Evolutionary conservation across 2,113 vertebrate genomes (phyloP).

Genomic region (Nymphicus hollandicus): DNA sequence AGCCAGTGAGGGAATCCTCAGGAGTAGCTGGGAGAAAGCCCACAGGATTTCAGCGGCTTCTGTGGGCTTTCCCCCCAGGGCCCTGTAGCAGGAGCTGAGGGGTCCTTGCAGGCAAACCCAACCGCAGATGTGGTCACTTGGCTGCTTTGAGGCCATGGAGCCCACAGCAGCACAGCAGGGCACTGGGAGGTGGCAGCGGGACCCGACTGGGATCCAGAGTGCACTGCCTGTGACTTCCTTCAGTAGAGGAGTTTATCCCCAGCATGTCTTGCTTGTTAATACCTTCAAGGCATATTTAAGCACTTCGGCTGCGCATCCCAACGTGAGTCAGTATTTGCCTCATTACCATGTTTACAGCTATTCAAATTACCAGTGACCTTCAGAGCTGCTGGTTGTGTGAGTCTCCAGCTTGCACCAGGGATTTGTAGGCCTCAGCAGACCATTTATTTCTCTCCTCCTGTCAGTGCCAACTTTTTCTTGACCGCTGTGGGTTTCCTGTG

Average conservation of each 20-base stretch:
- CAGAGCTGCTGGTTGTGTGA: not conserved
- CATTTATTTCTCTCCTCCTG: not conserved
- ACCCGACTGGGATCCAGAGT: not conserved
- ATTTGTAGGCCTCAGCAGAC: not conserved
- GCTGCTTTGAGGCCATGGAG: not conserved
- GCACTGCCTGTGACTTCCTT: not conserved
- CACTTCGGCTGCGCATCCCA: not conserved
- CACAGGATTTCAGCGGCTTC: not conserved
- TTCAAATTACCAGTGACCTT: not conserved
- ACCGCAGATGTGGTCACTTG: accelerated
- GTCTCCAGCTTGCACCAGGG: not conserved
- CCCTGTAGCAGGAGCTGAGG: not conserved
- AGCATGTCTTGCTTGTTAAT: not conserved
- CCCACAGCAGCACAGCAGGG: accelerated
- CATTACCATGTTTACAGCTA: not conserved
- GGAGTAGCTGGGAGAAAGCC: not conserved
- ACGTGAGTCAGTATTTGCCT: not conserved
- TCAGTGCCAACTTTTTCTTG: not conserved
- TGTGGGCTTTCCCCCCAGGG: not conserved
- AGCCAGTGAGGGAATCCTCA: not conserved
- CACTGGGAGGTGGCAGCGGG: not conserved
- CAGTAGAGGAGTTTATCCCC: accelerated
- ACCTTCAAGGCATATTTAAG: not conserved
- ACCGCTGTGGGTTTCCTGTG: not conserved
- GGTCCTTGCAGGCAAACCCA: not conserved